Evolutionary conservation across 2,113 vertebrate species (phyloP).

Genomic region (Stigmatopora argus): DNA sequence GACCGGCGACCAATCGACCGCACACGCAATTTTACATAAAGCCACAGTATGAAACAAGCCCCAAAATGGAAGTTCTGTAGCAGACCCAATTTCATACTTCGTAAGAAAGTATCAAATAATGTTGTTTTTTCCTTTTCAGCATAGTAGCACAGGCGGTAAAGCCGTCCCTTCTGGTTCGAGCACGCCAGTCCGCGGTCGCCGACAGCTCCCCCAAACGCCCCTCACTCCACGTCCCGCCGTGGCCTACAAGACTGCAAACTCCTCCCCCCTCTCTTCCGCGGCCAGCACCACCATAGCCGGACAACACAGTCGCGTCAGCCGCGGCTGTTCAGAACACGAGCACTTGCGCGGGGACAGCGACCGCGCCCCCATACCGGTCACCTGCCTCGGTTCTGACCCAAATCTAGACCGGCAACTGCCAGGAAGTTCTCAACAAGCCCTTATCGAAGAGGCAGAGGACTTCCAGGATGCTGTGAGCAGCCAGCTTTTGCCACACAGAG

Average conservation of each 20-base stretch:
- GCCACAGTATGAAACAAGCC: no score
- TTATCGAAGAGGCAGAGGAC: constrained; percentile 79
- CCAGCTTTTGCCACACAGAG: constrained; percentile 76
- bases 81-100: no score
- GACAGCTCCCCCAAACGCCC: constrained; percentile 94
- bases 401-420: constrained; percentile 73
- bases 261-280: constrained; percentile 78
- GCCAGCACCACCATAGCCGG: constrained; percentile 61
- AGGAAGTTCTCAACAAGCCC: constrained; percentile 43
- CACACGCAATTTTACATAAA: no score
- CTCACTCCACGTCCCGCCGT: constrained; percentile 91
- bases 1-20: no score
- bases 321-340: constrained; percentile 86
- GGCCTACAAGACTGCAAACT: constrained; percentile 90
- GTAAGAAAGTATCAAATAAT: no score
- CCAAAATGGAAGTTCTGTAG: no score
- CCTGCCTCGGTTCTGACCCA: constrained; percentile 84
- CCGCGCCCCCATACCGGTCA: constrained; percentile 67
- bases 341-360: constrained; percentile 67
- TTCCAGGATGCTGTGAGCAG: constrained; percentile 87
- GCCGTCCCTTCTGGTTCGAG: constrained; percentile 80
- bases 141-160: constrained; percentile 78
- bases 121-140: constrained; percentile 60
- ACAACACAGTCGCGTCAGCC: constrained; percentile 80
- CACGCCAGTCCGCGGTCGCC: constrained; percentile 82